Evolutionary conservation across 2,113 vertebrate genomes (phyloP).

Genomic region (Leiothrix lutea): DNA sequence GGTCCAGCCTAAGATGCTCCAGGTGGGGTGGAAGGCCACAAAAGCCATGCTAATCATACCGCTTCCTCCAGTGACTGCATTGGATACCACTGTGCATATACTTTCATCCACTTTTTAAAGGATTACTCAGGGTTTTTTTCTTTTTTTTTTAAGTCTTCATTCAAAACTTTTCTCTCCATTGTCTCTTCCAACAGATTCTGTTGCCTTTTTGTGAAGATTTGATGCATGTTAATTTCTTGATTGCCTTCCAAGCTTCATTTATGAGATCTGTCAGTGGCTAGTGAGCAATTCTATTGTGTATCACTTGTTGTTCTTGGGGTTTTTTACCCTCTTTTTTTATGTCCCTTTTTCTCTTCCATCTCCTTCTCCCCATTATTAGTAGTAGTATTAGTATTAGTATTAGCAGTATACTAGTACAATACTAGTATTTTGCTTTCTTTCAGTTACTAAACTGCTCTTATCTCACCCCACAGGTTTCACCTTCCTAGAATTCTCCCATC

Average conservation of each 20-base stretch:
- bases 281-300: not conserved
- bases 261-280: not conserved
- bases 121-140: fast-evolving
- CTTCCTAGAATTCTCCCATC: fast-evolving
- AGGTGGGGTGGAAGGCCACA: not conserved
- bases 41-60: fast-evolving
- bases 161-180: not conserved
- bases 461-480: not conserved
- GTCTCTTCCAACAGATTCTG: not conserved
- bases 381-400: no score
- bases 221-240: not conserved
- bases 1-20: not conserved
- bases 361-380: not conserved
- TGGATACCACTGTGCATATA: not conserved
- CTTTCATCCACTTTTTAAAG: not conserved
- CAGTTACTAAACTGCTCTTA: not conserved
- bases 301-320: not conserved
- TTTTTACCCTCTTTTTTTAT: not conserved
- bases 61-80: not conserved
- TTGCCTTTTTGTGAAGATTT: not conserved
- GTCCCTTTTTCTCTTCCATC: no score
- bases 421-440: not conserved
- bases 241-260: not conserved
- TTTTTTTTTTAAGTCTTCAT: not conserved
- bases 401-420: not conserved